These are phyloP conservation scores for Mus caroli DNA, from an alignment of 2,797 vertebrate genomes.

Conservation along the genomic window DNA sequence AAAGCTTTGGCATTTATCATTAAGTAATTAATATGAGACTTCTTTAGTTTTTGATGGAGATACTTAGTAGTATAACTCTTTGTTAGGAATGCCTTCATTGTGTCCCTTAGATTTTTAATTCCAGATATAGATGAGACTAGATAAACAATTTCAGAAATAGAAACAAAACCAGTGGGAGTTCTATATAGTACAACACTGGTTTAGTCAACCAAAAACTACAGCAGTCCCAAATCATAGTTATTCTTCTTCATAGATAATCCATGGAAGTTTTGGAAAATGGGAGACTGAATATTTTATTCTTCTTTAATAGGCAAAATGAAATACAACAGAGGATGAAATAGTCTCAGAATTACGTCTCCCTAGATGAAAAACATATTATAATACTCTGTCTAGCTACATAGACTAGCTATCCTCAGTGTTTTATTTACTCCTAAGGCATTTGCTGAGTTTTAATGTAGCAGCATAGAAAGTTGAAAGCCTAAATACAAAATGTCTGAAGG, in stretches of 20 bases:
- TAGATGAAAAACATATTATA: neutral
- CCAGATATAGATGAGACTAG: neutral
- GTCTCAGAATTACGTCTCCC: neutral
- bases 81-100: neutral
- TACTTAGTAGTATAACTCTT: neutral
- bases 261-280: neutral
- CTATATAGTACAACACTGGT: neutral
- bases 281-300: neutral
- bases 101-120: neutral
- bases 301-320: conserved; percentile 20
- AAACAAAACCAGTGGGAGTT: neutral
- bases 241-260: neutral
- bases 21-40: neutral
- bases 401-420: neutral
- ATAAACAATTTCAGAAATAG: neutral
- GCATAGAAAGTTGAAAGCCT: neutral
- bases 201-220: neutral
- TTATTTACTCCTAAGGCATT: neutral
- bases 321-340: neutral
- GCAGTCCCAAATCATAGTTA: neutral
- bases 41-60: neutral
- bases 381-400: neutral
- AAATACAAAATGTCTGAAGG: neutral
- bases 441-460: neutral
- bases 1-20: neutral